Percentiles rank a stretch among this genome's conserved stretches.
phyloP scores from a whole-genome alignment of 2,113 vertebrate genomes.

The Pygathrix nemaeus region DNA sequence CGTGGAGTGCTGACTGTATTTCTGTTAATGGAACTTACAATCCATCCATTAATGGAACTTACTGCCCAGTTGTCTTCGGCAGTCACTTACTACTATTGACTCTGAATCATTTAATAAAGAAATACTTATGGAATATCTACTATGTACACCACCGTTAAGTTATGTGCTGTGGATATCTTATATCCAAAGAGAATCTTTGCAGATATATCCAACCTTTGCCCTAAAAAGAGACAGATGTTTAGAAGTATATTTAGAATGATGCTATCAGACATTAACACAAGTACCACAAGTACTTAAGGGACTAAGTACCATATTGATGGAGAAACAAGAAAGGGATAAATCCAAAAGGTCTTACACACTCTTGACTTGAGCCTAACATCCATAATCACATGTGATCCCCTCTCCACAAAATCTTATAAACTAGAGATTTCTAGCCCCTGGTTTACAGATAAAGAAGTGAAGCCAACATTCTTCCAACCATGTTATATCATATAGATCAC shows the following conservation, averaged over 20 bases:
- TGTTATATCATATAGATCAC: not conserved
- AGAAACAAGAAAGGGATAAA: not conserved
- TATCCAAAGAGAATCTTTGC: not conserved
- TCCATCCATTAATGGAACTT: not conserved
- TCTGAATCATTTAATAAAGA: conserved; percentile 38
- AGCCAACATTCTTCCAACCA: not conserved
- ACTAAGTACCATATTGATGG: not conserved
- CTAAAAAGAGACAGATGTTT: not conserved
- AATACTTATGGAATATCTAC: not conserved
- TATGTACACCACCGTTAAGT: not conserved
- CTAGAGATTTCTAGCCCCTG: conserved; percentile 34
- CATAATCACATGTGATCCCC: not conserved
- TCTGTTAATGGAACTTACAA: not conserved
- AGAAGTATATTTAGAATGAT: not conserved
- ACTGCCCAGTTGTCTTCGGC: not conserved
- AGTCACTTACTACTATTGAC: not conserved
- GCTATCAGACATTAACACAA: not conserved
- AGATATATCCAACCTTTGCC: not conserved
- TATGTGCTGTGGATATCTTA: not conserved
- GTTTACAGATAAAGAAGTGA: conserved; percentile 12
- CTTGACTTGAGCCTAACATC: not conserved
- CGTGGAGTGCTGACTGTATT: not conserved
- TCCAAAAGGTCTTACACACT: not conserved
- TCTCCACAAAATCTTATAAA: not conserved
- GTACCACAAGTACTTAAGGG: not conserved